Percentiles rank a stretch among this genome's conserved stretches.
Evolutionary conservation across 2,797 vertebrate genomes (phyloP).

Genomic region (Phyllotis vaccarum): DNA sequence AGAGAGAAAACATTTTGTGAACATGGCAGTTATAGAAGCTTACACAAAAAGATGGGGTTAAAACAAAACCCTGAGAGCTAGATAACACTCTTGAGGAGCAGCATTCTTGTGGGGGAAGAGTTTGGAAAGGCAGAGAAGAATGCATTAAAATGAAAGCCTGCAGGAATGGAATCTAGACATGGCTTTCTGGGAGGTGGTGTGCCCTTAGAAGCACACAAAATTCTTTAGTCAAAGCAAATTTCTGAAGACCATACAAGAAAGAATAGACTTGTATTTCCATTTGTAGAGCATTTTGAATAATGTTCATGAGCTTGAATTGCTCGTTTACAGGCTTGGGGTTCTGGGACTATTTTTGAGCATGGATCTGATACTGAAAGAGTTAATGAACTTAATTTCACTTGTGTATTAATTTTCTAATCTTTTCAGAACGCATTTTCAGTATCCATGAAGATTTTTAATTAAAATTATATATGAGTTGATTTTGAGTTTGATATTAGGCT

Average conservation of each 20-base stretch:
- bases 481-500: slow-evolving; percentile 45
- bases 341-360: slow-evolving; percentile 27
- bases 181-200: neutral
- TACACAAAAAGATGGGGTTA: slow-evolving; percentile 44
- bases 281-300: slow-evolving; percentile 45
- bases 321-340: neutral
- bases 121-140: neutral
- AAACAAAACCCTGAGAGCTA: neutral
- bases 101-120: neutral
- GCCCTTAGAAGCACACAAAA: neutral
- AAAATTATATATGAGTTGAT: slow-evolving; percentile 31
- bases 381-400: slow-evolving; percentile 46
- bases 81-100: neutral
- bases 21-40: neutral
- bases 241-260: slow-evolving; percentile 33
- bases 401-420: slow-evolving; percentile 43
- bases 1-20: neutral
- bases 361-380: neutral
- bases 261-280: slow-evolving; percentile 32
- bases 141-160: neutral
- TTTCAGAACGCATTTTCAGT: slow-evolving; percentile 53
- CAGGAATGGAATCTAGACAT: neutral
- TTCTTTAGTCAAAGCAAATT: slow-evolving; percentile 26
- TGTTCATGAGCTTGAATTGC: slow-evolving; percentile 9
- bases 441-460: slow-evolving; percentile 9